Evolutionary conservation across 2,888 invertebrate species (phyloP).

Genomic region (Diploptera punctata): DNA sequence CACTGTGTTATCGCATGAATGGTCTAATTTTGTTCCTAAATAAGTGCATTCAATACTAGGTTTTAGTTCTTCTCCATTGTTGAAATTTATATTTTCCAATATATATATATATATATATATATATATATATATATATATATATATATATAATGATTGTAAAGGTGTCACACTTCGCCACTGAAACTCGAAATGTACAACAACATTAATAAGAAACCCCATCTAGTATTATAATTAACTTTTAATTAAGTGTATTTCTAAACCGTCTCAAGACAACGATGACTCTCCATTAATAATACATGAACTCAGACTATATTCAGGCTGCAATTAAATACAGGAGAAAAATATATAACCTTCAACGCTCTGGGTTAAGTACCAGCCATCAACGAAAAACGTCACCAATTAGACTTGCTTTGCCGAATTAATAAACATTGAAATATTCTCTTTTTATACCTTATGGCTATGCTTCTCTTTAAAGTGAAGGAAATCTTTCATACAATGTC

Average conservation of each 20-base stretch:
- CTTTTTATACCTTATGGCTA: too few relatives aligned
- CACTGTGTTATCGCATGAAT: too few relatives aligned
- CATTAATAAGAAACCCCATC: background rate
- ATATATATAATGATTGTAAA: too few relatives aligned
- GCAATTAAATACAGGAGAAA: background rate
- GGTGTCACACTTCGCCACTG: too few relatives aligned
- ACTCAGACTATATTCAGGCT: background rate
- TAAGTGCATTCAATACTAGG: too few relatives aligned
- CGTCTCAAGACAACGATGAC: background rate
- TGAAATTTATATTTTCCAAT: too few relatives aligned
- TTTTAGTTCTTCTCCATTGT: too few relatives aligned
- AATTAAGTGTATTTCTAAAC: background rate
- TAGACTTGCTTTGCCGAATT: conserved; percentile 2
- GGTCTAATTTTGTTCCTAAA: too few relatives aligned
- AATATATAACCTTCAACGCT: background rate
- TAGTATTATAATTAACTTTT: conserved; percentile 2
- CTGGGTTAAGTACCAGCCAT: conserved; percentile 1
- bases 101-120: too few relatives aligned
- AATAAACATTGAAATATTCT: background rate
- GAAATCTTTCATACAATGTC: too few relatives aligned
- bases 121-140: too few relatives aligned
- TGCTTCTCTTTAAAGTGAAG: too few relatives aligned
- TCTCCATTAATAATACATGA: conserved; percentile 1
- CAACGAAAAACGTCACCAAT: background rate
- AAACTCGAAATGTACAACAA: background rate